A percentile compares a stretch with the other conserved stretches of the same genome.
phyloP scores from a whole-genome alignment of 2,797 vertebrate genomes.

The Pipistrellus pipistrellus region DNA sequence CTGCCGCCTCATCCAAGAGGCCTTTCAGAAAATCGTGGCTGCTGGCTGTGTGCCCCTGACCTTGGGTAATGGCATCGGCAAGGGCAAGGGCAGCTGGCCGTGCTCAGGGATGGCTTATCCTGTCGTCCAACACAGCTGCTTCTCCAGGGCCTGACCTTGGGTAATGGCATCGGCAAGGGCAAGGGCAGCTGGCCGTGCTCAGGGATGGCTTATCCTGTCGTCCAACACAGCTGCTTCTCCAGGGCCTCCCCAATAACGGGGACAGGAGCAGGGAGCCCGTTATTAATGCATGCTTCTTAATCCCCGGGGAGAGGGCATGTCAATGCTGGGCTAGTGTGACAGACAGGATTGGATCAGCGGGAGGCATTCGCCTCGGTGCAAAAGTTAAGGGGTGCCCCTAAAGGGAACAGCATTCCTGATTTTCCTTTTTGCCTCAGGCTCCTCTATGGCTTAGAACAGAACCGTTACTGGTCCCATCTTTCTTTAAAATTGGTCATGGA shows the following conservation, averaged over 20 bases:
- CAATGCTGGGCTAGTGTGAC: neutral
- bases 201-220: neutral
- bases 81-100: neutral
- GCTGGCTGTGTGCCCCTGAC: slow-evolving; percentile 93
- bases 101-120: neutral
- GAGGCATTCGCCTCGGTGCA: neutral
- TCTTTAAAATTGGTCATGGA: neutral
- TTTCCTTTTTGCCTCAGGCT: neutral
- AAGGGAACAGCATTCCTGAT: neutral
- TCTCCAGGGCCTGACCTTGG: slow-evolving; percentile 90
- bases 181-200: neutral
- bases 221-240: neutral
- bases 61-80: slow-evolving; percentile 90
- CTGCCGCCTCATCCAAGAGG: slow-evolving; percentile 92
- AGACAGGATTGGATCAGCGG: neutral
- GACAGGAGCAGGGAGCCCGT: neutral
- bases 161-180: slow-evolving; percentile 85
- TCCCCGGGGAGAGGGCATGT: neutral
- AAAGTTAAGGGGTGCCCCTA: neutral
- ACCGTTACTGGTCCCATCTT: neutral
- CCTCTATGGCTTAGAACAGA: neutral
- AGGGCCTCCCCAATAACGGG: no score
- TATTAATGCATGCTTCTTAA: neutral
- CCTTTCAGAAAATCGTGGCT: slow-evolving; percentile 89
- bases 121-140: neutral